Percentiles rank a stretch among this genome's conserved stretches.
phyloP scores from a whole-genome alignment of 2,888 invertebrate genomes.

The Athalia rosae region DNA sequence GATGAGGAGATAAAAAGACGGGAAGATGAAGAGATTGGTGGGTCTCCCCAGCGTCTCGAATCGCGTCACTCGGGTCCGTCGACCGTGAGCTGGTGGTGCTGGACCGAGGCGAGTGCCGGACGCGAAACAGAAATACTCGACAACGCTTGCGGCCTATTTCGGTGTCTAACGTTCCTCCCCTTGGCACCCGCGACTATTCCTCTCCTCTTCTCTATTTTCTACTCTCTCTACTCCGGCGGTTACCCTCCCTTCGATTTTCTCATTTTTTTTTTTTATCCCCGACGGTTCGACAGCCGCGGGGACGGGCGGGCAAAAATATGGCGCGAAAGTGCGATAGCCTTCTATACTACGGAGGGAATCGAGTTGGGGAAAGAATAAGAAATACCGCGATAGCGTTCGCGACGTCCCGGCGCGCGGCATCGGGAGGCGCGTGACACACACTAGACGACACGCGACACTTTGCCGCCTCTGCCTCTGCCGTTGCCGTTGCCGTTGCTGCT shows the following conservation, averaged over 20 bases:
- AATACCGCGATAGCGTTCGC: too few species aligned
- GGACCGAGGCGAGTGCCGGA: conserved; percentile 46
- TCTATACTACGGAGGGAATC: not conserved
- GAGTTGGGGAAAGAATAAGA: too few species aligned
- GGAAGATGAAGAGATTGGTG: not conserved
- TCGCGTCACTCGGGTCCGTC: conserved; percentile 11
- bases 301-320: not conserved
- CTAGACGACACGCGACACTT: too few species aligned
- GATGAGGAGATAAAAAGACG: not conserved
- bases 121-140: conserved; percentile 57
- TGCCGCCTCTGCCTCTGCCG: too few species aligned
- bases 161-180: conserved; percentile 50
- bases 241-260: not conserved
- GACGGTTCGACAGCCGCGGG: too few species aligned
- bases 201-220: conserved; percentile 6
- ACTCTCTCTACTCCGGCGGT: not conserved
- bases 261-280: not conserved
- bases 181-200: not conserved
- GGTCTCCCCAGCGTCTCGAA: conserved; percentile 16
- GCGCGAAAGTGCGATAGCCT: not conserved
- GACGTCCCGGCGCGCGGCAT: too few species aligned
- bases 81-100: conserved; percentile 42
- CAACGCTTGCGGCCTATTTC: conserved; percentile 59
- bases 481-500: too few species aligned
- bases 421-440: too few species aligned